Conservation (phyloP, 2,113 vertebrate species). For the Bungarus multicinctus region DNA sequence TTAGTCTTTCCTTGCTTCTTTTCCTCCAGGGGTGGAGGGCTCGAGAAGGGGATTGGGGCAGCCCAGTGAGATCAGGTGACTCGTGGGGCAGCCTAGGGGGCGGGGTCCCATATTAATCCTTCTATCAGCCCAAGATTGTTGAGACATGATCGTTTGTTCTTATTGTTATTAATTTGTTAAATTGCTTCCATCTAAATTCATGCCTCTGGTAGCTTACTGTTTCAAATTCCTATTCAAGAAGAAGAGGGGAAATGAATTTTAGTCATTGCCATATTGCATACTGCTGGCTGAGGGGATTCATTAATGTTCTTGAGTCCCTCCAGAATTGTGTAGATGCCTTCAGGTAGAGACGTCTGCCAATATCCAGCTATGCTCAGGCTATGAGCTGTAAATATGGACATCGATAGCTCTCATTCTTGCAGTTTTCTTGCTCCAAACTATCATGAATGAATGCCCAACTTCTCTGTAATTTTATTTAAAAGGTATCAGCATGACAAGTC, state of each 20-base stretch:
- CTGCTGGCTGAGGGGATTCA: background rate
- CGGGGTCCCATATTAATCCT: background rate
- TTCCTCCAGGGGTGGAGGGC: too few species aligned
- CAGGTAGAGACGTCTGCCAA: conserved; percentile 1
- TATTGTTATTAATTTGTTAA: background rate
- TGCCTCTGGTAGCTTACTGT: background rate
- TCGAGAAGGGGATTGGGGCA: too few species aligned
- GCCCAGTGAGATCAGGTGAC: too few species aligned
- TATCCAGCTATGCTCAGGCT: background rate
- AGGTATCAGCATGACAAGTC: conserved; percentile 89
- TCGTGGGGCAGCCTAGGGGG: too few species aligned
- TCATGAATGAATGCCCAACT: conserved; percentile 60
- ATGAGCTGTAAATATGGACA: conserved; percentile 32
- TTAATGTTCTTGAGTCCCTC: background rate
- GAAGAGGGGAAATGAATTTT: background rate
- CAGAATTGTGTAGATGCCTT: background rate
- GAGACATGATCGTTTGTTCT: background rate
- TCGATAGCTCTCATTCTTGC: conserved; percentile 40
- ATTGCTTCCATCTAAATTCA: background rate
- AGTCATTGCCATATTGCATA: conserved; percentile 1
- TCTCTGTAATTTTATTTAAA: conserved; percentile 67
- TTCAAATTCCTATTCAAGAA: background rate
- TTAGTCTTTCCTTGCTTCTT: too few species aligned
- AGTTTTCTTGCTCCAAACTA: conserved; percentile 60
- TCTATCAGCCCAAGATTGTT: background rate